A percentile compares a stretch with the other conserved stretches of the same genome.
Evolutionary conservation across 2,888 invertebrate species (phyloP).

Genomic region (Acrocyrtus sp.): DNA sequence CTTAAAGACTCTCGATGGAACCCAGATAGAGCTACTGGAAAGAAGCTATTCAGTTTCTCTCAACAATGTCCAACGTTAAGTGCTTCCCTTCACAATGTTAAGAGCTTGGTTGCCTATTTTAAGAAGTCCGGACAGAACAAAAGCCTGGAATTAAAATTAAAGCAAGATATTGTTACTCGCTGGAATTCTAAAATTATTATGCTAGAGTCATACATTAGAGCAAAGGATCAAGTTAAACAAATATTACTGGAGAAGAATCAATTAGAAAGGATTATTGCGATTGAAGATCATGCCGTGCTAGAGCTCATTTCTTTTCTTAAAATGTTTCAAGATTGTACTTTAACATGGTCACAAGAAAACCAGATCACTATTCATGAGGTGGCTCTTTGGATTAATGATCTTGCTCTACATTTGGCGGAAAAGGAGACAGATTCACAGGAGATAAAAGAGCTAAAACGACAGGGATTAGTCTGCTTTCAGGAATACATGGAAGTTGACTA

Average conservation of each 20-base stretch:
- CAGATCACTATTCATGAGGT: background rate
- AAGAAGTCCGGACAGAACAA: conserved; percentile 1
- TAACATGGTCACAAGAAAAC: conserved; percentile 1
- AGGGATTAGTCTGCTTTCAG: conserved; percentile 3
- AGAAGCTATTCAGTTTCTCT: conserved; percentile 1
- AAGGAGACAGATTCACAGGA: background rate
- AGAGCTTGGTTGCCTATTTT: conserved; percentile 18
- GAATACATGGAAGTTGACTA: conserved; percentile 17
- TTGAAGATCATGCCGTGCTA: conserved; percentile 3
- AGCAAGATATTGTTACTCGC: conserved; percentile 24
- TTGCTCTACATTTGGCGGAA: background rate
- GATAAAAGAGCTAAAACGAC: conserved; percentile 7
- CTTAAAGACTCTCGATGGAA: background rate
- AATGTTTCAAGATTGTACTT: conserved; percentile 18
- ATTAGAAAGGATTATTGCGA: background rate
- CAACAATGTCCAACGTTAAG: conserved; percentile 3
- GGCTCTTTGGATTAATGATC: background rate
- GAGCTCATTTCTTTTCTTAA: conserved; percentile 12
- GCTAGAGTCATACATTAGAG: conserved; percentile 16
- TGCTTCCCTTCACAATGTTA: background rate
- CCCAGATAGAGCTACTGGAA: background rate
- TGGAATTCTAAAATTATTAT: conserved; percentile 21
- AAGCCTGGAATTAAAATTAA: conserved; percentile 3
- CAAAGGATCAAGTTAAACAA: conserved; percentile 2
- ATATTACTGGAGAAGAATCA: conserved; percentile 16